Evolutionary conservation across 1,140 invertebrate species (phyloP).

Genomic region (Melipona quadrifasciata): DNA sequence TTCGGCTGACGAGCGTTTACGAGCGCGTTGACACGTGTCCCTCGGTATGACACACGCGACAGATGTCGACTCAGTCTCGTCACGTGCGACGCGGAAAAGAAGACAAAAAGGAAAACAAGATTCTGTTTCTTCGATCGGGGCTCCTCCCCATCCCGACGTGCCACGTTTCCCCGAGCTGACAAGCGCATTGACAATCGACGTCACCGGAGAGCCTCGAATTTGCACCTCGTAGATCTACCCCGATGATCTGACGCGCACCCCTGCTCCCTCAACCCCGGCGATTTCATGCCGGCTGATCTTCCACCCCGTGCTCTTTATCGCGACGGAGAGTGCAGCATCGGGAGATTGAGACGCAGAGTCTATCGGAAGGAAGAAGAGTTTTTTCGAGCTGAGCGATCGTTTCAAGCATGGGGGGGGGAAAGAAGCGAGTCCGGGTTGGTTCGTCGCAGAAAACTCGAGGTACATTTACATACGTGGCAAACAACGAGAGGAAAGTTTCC

Average conservation of each 20-base stretch:
- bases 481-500: background rate
- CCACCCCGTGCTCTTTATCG: conserved; percentile 26
- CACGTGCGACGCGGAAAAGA: conserved; percentile 5
- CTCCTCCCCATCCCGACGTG: conserved; percentile 5
- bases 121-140: conserved; percentile 57
- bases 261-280: background rate
- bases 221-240: background rate
- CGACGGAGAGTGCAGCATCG: conserved; percentile 28
- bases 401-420: background rate
- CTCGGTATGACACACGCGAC: conserved; percentile 59
- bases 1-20: conserved; percentile 58
- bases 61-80: conserved; percentile 65
- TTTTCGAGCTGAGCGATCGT: conserved; percentile 19
- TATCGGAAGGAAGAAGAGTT: conserved; percentile 21
- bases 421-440: background rate
- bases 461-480: conserved; percentile 51
- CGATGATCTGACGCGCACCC: background rate
- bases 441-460: conserved; percentile 22
- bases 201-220: conserved; percentile 9
- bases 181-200: conserved; percentile 29
- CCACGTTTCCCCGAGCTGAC: conserved; percentile 9
- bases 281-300: conserved; percentile 8
- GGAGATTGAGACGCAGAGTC: conserved; percentile 1
- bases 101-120: conserved; percentile 40
- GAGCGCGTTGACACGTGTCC: conserved; percentile 61